Evolutionary conservation across 2,888 invertebrate genomes (phyloP), one percentile per base, ranked within the genome.

Genomic region (Buathra laborator): DNA sequence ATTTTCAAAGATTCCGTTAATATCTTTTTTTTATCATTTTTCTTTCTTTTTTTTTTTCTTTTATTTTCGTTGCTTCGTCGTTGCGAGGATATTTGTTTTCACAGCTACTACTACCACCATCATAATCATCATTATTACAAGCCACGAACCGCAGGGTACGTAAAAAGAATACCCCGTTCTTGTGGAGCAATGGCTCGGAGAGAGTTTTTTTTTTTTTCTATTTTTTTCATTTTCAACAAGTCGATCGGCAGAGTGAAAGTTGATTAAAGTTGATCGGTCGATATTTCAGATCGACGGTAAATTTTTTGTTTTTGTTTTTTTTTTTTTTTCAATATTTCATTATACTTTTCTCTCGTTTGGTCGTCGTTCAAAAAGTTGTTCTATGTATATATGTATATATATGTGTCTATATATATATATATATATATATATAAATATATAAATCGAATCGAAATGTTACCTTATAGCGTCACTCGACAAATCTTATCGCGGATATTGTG

Each of bases 81-180:
- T 67, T 67, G 37, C 29, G 62, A 16, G 62, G 19, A 29, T 14
- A 32, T 37, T 32, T 76, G 14, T 43, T 43, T 81, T 68, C 43
- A 53, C 14, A 67, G 43, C 74, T 74, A 80, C 80, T 67, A 81
- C 84, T 62, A 80, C 76, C 80, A 80, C 59, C 77, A 64, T 76
- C 79, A 53, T 48, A 67, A 43, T 80, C 53, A 72, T 80, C 64
- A 74, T 67, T 70, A 67, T 81, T 59, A 12, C 32, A 64, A 46
- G 72, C 29, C 56, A 29, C 32, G 44, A 5, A 19, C 44, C 67
- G 56, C 44, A 56, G 74, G 56, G 80, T 67, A 72, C 16, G 32
- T 48, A 67, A 71, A 68, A 81, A 76, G 37, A 48, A 68, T 67
- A 77, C 56, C 77, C 56, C 56, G 56, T 32, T 68, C 29, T 19